Evolutionary conservation across 2,888 invertebrate species (phyloP), one percentile per base, ranked within the genome.

Genomic region (Standfussiana lucernea): DNA sequence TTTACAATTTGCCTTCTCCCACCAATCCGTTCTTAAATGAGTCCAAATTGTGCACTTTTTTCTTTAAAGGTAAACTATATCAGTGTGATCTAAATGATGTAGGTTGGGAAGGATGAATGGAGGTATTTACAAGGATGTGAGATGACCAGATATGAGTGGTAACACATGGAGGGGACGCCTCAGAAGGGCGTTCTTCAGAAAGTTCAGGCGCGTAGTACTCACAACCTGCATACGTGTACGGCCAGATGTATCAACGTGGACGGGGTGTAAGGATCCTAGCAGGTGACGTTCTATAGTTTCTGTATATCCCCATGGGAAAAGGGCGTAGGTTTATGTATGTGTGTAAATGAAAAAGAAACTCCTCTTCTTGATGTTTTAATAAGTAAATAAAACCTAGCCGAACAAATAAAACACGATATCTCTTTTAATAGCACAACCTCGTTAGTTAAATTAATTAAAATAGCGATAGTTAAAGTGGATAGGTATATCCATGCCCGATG

Each of bases 371-470:
- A 28, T 28, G 28, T 56, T 28, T 56, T 35, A 24, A 61, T 61
- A 59, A 24, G n/a, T n/a, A n/a, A 59, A 61, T 61, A 61, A 37
- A 64, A 40, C n/a, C n/a, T 64, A 40, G 4, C 40, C n/a, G 40
- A 64, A 64, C 3, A 8, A 64, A 40, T 64, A 40, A 64, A n/a
- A 40, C n/a, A n/a, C 18, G n/a, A 40, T 28, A n/a, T n/a, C 40
- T 18, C 3, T n/a, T 15, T 8, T 40, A 64, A 40, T 37, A 62
- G 10, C 24, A 37, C 37, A 40, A n/a, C 62, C 2, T 15, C 37
- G 64, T 64, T 40, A n/a, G n/a, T 40, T 28, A n/a, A 67, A 61
- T 62, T 28, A n/a, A 59, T 47, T 53, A 28, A 32, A 78, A 59
- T 28, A 28, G 10, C 24, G 7, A n/a, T 37, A 53, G 24, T 68